Evolutionary conservation across 2,113 vertebrate species (phyloP), one percentile per base, ranked within the genome.

Genomic region (Lutjanus erythropterus): DNA sequence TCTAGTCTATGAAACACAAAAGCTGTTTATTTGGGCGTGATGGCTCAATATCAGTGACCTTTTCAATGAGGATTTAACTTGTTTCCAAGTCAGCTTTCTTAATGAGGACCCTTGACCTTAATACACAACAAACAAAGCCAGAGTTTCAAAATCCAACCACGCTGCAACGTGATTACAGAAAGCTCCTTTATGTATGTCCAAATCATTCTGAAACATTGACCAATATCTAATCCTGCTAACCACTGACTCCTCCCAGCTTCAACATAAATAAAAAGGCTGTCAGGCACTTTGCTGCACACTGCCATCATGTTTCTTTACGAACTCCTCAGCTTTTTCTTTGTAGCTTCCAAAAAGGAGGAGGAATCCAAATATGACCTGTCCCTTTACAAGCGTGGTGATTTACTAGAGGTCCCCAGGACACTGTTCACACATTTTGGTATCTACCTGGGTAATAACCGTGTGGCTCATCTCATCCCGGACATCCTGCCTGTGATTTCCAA

Each of bases 401-500:
- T 99, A 49, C 83, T 99, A 66, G 97, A 99, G 83, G 98, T 99
- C 44, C 95, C 97, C 23, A 94, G 98, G 80, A 97, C 97, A 0
- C 88, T 99, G 16, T 97, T 99, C 82, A 95, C 96, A 35, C 98
- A 99, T 71, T 99, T 97, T 33, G 98, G 98, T 31, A 99, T 99
- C 83, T 99, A 99, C 79, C 84, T 99, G 89, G 98, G 98, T 0
- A 90, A 97, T 81, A 94, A 97, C 80, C 95, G 96, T 5, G 98
- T 99, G 11, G 98, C 97, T 18, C 98, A 99, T 81, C 87, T 99
- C 85, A 99, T 99, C 89, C 98, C 98, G 1, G 98, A 99, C 91
- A 96, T 99, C 91, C 89, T 99, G 35, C 95, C 98, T 0, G 91
- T 81, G 9, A 11, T 99, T 76, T 94, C 95, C 16, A 81, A 75